phyloP scores from a whole-genome alignment of 2,888 invertebrate genomes.

The Nemotelus nigrinus region DNA sequence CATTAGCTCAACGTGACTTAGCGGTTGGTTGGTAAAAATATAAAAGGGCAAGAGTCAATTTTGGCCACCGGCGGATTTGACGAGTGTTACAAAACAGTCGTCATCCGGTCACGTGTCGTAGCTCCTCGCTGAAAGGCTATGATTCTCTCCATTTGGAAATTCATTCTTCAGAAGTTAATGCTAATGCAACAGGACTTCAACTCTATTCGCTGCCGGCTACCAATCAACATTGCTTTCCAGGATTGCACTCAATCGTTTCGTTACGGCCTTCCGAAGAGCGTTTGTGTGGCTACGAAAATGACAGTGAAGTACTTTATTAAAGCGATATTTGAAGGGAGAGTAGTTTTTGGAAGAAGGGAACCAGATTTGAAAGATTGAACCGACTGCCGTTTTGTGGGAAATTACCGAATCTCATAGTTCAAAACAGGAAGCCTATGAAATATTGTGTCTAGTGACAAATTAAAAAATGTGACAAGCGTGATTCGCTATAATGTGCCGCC shows the following conservation, averaged over 20 bases:
- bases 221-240: background rate
- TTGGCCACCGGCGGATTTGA: slow-evolving; percentile 23
- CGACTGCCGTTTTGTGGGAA: too few species aligned
- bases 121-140: slow-evolving; percentile 27
- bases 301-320: too few species aligned
- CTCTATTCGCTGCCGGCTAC: background rate
- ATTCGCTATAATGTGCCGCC: too few species aligned
- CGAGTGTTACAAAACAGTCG: slow-evolving; percentile 45
- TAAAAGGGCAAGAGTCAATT: slow-evolving; percentile 1
- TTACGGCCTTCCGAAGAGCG: background rate
- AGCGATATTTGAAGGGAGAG: too few species aligned
- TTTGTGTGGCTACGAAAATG: background rate
- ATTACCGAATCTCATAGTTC: too few species aligned
- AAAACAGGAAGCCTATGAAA: too few species aligned
- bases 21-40: slow-evolving; percentile 24
- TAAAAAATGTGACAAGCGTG: too few species aligned
- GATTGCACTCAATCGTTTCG: background rate
- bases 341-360: too few species aligned
- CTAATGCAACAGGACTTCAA: background rate
- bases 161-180: slow-evolving; percentile 9
- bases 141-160: slow-evolving; percentile 13
- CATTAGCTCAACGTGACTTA: slow-evolving; percentile 15
- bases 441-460: too few species aligned
- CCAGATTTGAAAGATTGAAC: too few species aligned
- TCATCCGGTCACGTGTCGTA: slow-evolving; percentile 48